Evolutionary conservation across 2,797 vertebrate species (phyloP).

Genomic region (Enteromius radiatus): DNA sequence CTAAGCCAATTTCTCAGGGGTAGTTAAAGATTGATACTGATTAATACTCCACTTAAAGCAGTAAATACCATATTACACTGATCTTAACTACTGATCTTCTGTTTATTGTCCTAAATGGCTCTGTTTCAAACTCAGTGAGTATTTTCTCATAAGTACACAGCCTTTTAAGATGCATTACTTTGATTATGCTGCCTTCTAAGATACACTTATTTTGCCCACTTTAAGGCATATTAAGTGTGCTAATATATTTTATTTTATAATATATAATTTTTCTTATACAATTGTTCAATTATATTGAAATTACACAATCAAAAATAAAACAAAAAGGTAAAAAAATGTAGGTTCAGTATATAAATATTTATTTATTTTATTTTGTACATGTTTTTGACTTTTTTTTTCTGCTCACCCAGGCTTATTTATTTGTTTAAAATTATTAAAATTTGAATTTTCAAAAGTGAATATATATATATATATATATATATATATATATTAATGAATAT

Average conservation of each 20-base stretch:
- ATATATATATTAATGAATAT: too few species aligned
- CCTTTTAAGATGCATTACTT: background rate
- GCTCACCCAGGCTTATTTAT: background rate
- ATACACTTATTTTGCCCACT: background rate
- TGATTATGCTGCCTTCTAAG: background rate
- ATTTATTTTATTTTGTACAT: too few species aligned
- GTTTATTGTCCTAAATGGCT: conserved; percentile 14
- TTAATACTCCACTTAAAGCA: conserved; percentile 10
- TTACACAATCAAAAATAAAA: background rate
- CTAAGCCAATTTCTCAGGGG: background rate
- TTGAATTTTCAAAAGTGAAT: background rate
- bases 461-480: too few species aligned
- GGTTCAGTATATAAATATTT: too few species aligned
- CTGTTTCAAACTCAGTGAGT: background rate
- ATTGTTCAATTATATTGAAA: background rate
- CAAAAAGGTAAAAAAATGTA: too few species aligned
- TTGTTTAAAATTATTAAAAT: background rate
- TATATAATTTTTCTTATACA: background rate
- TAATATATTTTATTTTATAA: background rate
- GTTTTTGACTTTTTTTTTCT: too few species aligned
- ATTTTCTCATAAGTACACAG: background rate
- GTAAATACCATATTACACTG: conserved; percentile 19
- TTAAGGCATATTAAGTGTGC: too few species aligned
- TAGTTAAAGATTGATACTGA: conserved; percentile 33
- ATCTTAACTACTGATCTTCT: conserved; percentile 14